Percentiles rank a stretch among this genome's conserved stretches.
Evolutionary conservation across 1,140 invertebrate species (phyloP).

Genomic region (Conus betulinus): DNA sequence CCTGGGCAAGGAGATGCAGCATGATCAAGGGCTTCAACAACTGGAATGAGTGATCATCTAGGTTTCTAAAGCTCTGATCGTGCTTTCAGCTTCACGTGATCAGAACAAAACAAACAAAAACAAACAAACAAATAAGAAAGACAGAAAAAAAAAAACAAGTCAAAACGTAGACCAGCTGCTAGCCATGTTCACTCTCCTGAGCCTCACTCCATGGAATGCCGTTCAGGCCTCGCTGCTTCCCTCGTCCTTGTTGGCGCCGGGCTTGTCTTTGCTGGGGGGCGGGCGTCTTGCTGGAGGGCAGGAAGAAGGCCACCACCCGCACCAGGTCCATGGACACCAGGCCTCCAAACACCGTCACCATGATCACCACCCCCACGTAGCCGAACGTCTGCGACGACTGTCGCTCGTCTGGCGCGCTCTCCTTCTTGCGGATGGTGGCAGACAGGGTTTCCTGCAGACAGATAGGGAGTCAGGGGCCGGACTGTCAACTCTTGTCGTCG

Average conservation of each 20-base stretch:
- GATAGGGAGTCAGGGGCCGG: background rate
- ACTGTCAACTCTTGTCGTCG: too few relatives aligned
- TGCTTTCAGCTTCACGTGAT: too few relatives aligned
- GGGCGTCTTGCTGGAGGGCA: background rate
- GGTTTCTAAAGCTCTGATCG: too few relatives aligned
- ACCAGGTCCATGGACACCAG: constrained; percentile 35
- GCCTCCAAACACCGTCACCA: constrained; percentile 37
- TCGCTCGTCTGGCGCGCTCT: constrained; percentile 41
- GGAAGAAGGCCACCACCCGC: background rate
- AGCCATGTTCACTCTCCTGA: too few relatives aligned
- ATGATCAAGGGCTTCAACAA: too few relatives aligned
- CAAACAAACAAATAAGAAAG: constrained; percentile 12
- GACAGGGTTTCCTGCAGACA: constrained; percentile 29
- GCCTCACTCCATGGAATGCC: too few relatives aligned
- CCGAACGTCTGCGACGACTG: constrained; percentile 34
- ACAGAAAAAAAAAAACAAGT: background rate
- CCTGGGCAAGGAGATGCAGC: too few relatives aligned
- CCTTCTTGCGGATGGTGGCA: constrained; percentile 39
- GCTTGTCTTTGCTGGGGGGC: background rate
- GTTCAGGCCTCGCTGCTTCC: background rate
- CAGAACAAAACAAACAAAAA: constrained; percentile 5
- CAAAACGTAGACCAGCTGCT: too few relatives aligned
- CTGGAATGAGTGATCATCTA: too few relatives aligned
- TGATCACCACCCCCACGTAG: constrained; percentile 20
- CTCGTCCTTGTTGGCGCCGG: background rate